phyloP scores from a whole-genome alignment of 2,113 vertebrate genomes.

The Eidolon helvum region DNA sequence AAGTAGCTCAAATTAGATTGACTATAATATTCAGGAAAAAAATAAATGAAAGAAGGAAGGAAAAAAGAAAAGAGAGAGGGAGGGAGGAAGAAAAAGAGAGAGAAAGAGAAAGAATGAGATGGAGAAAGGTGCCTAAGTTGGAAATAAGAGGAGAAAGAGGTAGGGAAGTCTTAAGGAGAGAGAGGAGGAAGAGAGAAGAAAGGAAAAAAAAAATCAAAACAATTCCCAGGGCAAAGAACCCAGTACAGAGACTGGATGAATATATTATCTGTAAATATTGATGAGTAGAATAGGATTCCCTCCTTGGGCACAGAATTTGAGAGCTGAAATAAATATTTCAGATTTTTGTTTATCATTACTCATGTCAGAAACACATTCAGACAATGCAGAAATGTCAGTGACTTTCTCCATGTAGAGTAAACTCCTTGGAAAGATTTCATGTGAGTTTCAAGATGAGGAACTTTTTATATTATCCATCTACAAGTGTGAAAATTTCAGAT shows the following conservation, averaged over 20 bases:
- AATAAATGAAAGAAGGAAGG: background rate
- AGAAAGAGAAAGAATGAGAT: background rate
- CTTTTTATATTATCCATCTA: background rate
- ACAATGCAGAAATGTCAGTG: background rate
- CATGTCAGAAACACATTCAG: background rate
- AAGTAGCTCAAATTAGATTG: background rate
- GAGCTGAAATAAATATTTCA: background rate
- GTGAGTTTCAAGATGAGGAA: background rate
- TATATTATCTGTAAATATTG: background rate
- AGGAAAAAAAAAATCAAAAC: background rate
- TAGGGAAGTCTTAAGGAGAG: background rate
- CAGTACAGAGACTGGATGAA: background rate
- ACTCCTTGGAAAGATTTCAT: background rate
- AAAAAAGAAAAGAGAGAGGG: no score
- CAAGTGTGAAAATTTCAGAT: background rate
- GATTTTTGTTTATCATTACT: background rate
- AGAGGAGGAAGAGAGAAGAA: background rate
- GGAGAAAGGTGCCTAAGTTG: no score
- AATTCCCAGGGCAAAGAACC: background rate
- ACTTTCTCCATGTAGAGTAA: background rate
- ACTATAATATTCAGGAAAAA: background rate
- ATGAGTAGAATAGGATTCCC: background rate
- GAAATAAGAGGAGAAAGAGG: no score
- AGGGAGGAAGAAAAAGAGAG: background rate
- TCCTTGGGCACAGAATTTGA: background rate